Conservation (phyloP, 2,113 vertebrate species). For the Sorex araneus region DNA sequence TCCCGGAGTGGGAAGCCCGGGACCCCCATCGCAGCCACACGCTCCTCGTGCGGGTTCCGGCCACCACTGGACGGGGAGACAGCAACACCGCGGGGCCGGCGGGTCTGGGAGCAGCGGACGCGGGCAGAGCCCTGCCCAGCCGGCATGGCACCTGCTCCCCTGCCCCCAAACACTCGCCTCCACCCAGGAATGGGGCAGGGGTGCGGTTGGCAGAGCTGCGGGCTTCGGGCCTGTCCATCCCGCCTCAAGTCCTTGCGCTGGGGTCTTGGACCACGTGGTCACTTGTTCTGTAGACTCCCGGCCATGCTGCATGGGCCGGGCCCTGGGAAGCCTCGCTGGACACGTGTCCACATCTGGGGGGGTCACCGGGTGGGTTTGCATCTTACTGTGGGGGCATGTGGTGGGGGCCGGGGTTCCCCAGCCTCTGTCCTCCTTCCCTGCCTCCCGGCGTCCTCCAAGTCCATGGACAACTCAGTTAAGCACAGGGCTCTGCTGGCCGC, state of each 20-base stretch:
- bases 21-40: no score
- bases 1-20: slow-evolving; percentile 51
- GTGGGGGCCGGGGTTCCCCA: not conserved
- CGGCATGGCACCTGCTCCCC: not conserved
- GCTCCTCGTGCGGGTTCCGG: no score
- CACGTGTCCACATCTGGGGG: not conserved
- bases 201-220: not conserved
- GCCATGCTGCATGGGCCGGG: no score
- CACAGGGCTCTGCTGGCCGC: not conserved
- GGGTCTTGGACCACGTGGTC: not conserved
- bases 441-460: not conserved
- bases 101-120: no score
- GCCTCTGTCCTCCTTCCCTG: not conserved
- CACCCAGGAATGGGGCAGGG: not conserved
- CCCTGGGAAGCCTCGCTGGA: not conserved
- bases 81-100: no score
- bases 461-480: not conserved
- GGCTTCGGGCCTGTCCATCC: not conserved
- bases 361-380: not conserved
- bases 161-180: not conserved
- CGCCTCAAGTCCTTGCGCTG: not conserved
- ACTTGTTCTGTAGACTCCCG: not conserved
- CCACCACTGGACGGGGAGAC: no score
- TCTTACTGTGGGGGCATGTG: no score
- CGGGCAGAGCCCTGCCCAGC: no score